Conservation (phyloP, 35 echinoderm and acorn worm genomes). For the Hemicentrotus pulcherrimus region DNA sequence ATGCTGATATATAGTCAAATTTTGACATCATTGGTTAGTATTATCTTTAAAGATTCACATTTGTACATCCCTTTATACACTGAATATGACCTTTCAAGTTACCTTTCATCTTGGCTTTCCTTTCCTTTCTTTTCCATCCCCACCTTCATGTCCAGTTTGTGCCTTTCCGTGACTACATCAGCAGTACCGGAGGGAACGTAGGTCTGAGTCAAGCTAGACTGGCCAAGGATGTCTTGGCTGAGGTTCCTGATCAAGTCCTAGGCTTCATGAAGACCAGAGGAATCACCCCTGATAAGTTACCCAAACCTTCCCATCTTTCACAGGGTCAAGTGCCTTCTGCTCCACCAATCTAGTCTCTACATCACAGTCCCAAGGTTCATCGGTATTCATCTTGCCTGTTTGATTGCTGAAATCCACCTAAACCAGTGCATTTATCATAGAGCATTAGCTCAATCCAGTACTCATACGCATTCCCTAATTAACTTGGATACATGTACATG, state of each 20-base stretch:
- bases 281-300: conserved; percentile 58
- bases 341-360: neutral
- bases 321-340: neutral
- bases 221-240: conserved; percentile 95
- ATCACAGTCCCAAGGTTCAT: neutral
- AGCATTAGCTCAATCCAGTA: neutral
- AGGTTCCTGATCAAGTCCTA: conserved; percentile 90
- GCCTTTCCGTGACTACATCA: conserved; percentile 93
- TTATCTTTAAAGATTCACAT: no score
- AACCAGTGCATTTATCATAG: neutral
- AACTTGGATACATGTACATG: neutral
- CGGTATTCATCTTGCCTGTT: neutral
- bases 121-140: neutral
- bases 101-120: neutral
- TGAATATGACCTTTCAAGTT: neutral
- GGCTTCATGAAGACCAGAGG: conserved; percentile 88
- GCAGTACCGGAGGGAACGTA: conserved; percentile 59
- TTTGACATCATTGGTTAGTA: no score
- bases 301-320: neutral
- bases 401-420: neutral
- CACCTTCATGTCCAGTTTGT: conserved; percentile 72
- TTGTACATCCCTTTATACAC: no score
- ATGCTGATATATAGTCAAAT: no score
- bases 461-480: neutral
- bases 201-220: conserved; percentile 92